phyloP scores from a whole-genome alignment of 2,797 vertebrate species.

The Megalops cyprinoides region DNA sequence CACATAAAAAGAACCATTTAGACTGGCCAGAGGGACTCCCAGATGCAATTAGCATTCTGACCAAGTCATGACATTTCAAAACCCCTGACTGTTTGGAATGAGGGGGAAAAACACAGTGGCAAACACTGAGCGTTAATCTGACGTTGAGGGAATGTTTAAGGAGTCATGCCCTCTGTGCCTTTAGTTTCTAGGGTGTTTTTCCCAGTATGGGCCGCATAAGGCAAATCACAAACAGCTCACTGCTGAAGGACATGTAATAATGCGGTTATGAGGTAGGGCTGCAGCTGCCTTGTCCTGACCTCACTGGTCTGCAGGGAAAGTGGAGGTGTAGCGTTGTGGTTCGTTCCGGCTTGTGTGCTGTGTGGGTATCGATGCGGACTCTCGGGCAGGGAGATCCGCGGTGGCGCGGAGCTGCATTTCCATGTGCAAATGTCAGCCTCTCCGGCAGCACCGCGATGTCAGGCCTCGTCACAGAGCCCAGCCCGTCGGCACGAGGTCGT shows the following conservation, averaged over 20 bases:
- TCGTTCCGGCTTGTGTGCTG: too few species aligned
- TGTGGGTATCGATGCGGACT: too few species aligned
- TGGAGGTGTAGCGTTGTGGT: too few species aligned
- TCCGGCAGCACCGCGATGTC: too few species aligned
- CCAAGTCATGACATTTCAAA: constrained; percentile 52
- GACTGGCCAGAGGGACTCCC: constrained; percentile 51
- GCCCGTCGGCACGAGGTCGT: neutral
- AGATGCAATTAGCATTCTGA: constrained; percentile 46
- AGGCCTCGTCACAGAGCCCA: too few species aligned
- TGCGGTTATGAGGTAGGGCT: neutral
- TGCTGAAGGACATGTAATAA: neutral
- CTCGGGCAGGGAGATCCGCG: too few species aligned
- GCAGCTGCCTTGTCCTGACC: too few species aligned
- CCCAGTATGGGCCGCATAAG: neutral
- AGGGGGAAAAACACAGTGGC: constrained; percentile 26
- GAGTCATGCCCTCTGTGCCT: too few species aligned
- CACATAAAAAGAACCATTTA: constrained; percentile 38
- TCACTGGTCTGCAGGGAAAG: too few species aligned
- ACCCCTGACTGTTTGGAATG: neutral
- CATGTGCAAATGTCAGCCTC: constrained; percentile 16
- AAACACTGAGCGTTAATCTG: constrained; percentile 23
- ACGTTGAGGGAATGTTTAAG: too few species aligned
- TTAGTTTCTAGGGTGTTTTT: too few species aligned
- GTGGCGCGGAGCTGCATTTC: neutral
- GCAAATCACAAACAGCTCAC: neutral